phyloP scores from a whole-genome alignment of 1,140 invertebrate species.

The Neodiprion lecontei region DNA sequence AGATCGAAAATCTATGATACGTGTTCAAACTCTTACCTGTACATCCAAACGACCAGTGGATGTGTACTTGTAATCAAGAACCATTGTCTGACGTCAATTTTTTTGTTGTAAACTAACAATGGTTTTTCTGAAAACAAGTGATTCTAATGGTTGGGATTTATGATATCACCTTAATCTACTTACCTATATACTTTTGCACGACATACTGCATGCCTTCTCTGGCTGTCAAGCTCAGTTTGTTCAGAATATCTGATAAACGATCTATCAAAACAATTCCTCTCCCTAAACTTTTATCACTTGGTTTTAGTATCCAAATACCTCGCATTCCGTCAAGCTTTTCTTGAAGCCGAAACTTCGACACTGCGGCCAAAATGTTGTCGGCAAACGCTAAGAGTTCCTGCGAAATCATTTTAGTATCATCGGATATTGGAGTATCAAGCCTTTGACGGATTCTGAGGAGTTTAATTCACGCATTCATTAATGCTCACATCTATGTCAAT shows the following conservation, averaged over 20 bases:
- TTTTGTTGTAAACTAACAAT: slow-evolving; percentile 66
- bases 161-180: slow-evolving; percentile 13
- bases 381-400: slow-evolving; percentile 60
- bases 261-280: slow-evolving; percentile 66
- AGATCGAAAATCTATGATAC: background rate
- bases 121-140: slow-evolving; percentile 52
- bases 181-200: slow-evolving; percentile 71
- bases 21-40: slow-evolving; percentile 55
- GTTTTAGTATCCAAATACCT: slow-evolving; percentile 74
- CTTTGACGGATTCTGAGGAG: background rate
- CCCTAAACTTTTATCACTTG: slow-evolving; percentile 68
- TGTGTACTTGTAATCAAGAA: slow-evolving; percentile 71
- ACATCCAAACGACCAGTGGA: slow-evolving; percentile 71
- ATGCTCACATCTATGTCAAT: slow-evolving; percentile 44
- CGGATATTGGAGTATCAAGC: background rate
- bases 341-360: slow-evolving; percentile 61
- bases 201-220: slow-evolving; percentile 62
- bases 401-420: slow-evolving; percentile 52
- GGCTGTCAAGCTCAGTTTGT: slow-evolving; percentile 39
- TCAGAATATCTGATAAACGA: slow-evolving; percentile 64
- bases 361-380: slow-evolving; percentile 62
- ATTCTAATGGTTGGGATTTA: slow-evolving; percentile 14
- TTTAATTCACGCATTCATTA: background rate
- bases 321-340: slow-evolving; percentile 58
- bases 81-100: slow-evolving; percentile 68